Percentiles rank a stretch among this genome's conserved stretches.
Conservation (phyloP, 2,888 invertebrate species). For the Ichneumoninae sp. region DNA sequence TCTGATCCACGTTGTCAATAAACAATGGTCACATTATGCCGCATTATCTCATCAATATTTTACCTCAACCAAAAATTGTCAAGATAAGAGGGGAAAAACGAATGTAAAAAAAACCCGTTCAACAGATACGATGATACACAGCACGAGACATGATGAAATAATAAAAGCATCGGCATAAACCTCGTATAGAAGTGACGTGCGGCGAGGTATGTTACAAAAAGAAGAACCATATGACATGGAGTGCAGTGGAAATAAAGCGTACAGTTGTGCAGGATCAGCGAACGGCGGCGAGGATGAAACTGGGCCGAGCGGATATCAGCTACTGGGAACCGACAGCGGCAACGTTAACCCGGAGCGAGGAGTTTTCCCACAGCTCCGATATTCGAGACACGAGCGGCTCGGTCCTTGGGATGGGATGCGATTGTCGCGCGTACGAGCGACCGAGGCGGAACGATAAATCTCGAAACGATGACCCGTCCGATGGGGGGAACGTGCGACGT, state of each 20-base stretch:
- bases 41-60: background rate
- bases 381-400: constrained; percentile 65
- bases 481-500: constrained; percentile 66
- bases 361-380: constrained; percentile 42
- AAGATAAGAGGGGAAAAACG: background rate
- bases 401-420: constrained; percentile 50
- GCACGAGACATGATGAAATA: background rate
- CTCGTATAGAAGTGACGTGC: background rate
- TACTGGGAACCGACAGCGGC: constrained; percentile 29
- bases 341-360: constrained; percentile 10
- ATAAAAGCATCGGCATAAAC: background rate
- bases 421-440: constrained; percentile 56
- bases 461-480: constrained; percentile 69
- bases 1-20: too few species aligned
- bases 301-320: constrained; percentile 64
- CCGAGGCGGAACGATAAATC: constrained; percentile 68
- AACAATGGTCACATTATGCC: too few species aligned
- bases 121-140: background rate
- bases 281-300: constrained; percentile 43
- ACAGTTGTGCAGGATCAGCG: constrained; percentile 9
- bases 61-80: background rate
- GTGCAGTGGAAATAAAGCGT: constrained; percentile 23
- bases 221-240: background rate
- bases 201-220: background rate
- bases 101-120: background rate